Evolutionary conservation across 2,888 invertebrate species (phyloP).

Genomic region (Machimus rusticus): DNA sequence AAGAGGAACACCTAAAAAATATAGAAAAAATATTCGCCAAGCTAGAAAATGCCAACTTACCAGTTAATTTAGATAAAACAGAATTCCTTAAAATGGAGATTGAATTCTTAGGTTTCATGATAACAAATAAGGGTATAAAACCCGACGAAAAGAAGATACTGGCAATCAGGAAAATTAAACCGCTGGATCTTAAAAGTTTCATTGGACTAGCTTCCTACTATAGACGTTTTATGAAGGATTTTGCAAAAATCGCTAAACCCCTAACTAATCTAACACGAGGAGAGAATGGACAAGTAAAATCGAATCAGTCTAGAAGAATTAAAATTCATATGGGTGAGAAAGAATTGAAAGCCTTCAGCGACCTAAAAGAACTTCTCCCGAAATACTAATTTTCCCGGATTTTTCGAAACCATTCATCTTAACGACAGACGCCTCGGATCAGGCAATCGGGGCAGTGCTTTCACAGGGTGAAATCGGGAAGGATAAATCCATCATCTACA

Average conservation of each 20-base stretch:
- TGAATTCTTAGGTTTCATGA: not conserved
- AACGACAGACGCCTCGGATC: too few relatives aligned
- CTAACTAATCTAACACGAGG: not conserved
- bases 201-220: not conserved
- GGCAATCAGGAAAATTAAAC: not conserved
- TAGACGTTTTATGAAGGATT: not conserved
- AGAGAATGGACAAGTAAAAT: not conserved
- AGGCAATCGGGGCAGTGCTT: not conserved
- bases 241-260: not conserved
- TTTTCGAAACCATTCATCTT: not conserved
- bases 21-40: not conserved
- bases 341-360: not conserved
- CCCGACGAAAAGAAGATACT: not conserved
- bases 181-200: not conserved
- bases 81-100: not conserved
- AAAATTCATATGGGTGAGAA: not conserved
- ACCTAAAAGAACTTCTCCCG: not conserved
- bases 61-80: not conserved
- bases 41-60: not conserved
- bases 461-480: not conserved
- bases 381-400: not conserved
- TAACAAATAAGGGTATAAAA: not conserved
- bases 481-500: not conserved
- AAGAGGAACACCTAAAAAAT: not conserved
- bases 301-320: not conserved